Base-by-base conservation (phyloP, 2,113 vertebrate species). In the Xenopus borealis region DNA sequence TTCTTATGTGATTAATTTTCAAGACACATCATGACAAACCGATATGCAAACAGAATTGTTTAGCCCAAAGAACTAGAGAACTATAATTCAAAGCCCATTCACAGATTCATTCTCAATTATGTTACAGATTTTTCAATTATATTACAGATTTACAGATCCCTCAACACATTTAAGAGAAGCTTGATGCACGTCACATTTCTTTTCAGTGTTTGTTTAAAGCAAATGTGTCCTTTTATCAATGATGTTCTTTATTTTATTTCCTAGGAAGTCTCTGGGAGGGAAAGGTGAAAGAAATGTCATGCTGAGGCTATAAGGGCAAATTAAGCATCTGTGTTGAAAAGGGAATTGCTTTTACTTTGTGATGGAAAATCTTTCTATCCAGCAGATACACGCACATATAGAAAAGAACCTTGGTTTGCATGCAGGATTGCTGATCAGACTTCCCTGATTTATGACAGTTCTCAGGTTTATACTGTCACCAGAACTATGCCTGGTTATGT, bases 41-140 rank as follows among this genome's bases (percentile, higher is more conserved):
- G 62, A 73, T 40, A 66, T 74, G 72, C 44, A 74, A 74, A 74
- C 58, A 57, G 62, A 45, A 72, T 66, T 30, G 71, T 65, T 65
- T 66, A 65, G 16, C 12, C 53, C n/a, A 23, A 55, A 66, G 23
- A 9, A n/a, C n/a, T n/a, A 27, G 30, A 10, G 52, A 19, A 46
- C 55, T 52, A 59, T 58, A 74, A 74, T 53, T 66, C 20, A 10
- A 46, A 44, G 33, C 7, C 61, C 61, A 53, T 62, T 62, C 71
- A 33, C 9, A 30, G 16, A 63, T 63, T 72, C 55, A 70, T 70
- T 57, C 16, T 16, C 50, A 57, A 17, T 30, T 6, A n/a, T 23
- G 20, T 45, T 8, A 59, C 30, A 70, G 55, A 18, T 19, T 46
- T 23, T 12, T 10, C n/a, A n/a, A n/a, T n/a, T n/a, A n/a, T n/a